Evolutionary conservation across 2,888 invertebrate genomes (phyloP), one percentile per base, ranked within the genome.

Genomic region (Protodeltote pygarga): DNA sequence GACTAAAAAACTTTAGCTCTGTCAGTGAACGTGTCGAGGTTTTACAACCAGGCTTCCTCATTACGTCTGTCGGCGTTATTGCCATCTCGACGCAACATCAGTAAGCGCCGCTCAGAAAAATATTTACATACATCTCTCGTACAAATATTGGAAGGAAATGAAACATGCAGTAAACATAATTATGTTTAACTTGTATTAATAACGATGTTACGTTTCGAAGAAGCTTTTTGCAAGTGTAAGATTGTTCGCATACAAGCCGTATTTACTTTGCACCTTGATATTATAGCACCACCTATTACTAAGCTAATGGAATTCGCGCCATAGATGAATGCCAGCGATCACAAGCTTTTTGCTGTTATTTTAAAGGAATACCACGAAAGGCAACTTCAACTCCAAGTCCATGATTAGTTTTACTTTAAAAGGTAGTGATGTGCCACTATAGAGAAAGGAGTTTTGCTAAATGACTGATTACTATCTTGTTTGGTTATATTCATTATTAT

Each of bases 31-130:
- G 53, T 78, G 64, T 75, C 42, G 44, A 74, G 72, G 69, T 63
- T 77, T 79, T 79, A 82, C 75, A 77, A 72, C 75, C 80, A 78
- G 71, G 78, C 79, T 83, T 84, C 82, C 83, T 87, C 85, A 87
- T 87, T 87, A 87, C 85, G 81, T 82, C 82, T 83, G 85, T 81
- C 83, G 79, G 77, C 75, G 79, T 83, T 86, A 87, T 86, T 84
- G 83, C 84, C 78, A 79, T 81, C 81, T 80, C 75, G 66, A 75
- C 76, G 79, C 77, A 82, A 83, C 82, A 79, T 83, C 79, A 82
- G 81, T 83, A 82, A 81, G 77, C 77, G 78, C 79, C 80, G 83
- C 79, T 81, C 73, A 77, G 82, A 85, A 84, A 86, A 87, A 87
- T 87, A 88, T 89, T 87, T 84, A 84, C 83, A 81, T 80, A 81